Evolutionary conservation across 2,888 invertebrate species (phyloP), one percentile per base, ranked within the genome.

Genomic region (Stenchaetothrips biformis): DNA sequence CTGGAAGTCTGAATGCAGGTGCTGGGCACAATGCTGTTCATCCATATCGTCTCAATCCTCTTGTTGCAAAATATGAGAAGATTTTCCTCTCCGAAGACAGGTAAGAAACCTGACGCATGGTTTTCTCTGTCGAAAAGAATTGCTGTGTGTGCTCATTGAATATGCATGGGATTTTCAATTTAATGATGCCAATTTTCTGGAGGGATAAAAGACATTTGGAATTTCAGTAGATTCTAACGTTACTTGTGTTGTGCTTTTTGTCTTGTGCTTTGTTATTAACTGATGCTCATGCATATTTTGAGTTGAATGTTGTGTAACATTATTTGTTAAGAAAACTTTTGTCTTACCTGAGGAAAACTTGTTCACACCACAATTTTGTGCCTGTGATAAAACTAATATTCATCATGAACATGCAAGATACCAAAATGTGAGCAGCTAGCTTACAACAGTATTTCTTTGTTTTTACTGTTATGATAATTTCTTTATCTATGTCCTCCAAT

Each of bases 1-100:
- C 80, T 67, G 81, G 81, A 67, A 53, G 18, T 13, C 53, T 53
- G 53, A 53, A 11, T 53, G 21, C 67, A 25, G 67, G 67, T 25
- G 9, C 21, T 21, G 67, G 67, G 11, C 37, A 48, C 6, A 80
- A 80, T 11, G 77, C 80, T 2, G 67, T 74, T 3, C 67, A 74
- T 62, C 88, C 88, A 4, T 89, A 87, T 83, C 85, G 88, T 77
- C 85, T 88, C 81, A 87, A 87, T 79, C 85, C 86, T 48, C 83
- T 89, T 48, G 85, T 89, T 53, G 88, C 87, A 79, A 88, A 88
- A 84, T 89, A 91, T 83, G 91, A 92, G 92, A 92, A 82, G 97
- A 97, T 90, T 97, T 96, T 88, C 97, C 97, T 79, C 91, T 98
- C 78, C 88, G 97, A 98, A 98, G 91, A 97, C 97, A 89, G 97